A percentile compares a stretch with the other conserved stretches of the same genome.
Evolutionary conservation across 1,140 invertebrate species (phyloP).

Genomic region (Nixonia krombeini): DNA sequence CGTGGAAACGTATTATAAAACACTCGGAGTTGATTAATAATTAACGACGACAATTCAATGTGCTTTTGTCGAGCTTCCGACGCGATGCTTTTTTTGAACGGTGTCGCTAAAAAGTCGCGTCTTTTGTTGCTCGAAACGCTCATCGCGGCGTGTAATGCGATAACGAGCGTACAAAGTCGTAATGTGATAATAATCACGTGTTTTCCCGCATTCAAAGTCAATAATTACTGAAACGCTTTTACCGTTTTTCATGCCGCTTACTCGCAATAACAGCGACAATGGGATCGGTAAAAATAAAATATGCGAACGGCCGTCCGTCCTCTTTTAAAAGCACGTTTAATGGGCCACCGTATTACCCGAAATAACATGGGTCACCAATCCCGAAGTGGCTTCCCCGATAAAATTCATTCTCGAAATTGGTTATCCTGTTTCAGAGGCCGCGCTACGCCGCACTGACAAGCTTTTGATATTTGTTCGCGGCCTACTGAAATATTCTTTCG

Average conservation of each 20-base stretch:
- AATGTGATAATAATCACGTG: conserved; percentile 26
- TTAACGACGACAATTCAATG: too few species aligned
- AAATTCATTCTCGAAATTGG: conserved; percentile 47
- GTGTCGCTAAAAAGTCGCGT: too few species aligned
- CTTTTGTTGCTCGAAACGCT: too few species aligned
- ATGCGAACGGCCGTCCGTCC: conserved; percentile 21
- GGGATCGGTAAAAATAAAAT: conserved; percentile 43
- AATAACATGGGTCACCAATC: conserved; percentile 21
- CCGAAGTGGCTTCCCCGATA: conserved; percentile 15
- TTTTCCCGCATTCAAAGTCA: conserved; percentile 15
- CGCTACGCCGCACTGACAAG: too few species aligned
- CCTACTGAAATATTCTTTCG: too few species aligned
- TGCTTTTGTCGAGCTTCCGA: too few species aligned
- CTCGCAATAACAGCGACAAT: conserved; percentile 22
- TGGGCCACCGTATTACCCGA: conserved; percentile 14
- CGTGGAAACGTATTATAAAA: too few species aligned
- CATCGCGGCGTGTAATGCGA: conserved; percentile 17
- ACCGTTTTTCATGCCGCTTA: conserved; percentile 19
- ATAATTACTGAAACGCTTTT: conserved; percentile 29
- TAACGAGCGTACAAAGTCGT: conserved; percentile 26
- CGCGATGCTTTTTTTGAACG: too few species aligned
- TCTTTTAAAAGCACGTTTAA: conserved; percentile 38
- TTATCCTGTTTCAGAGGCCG: too few species aligned
- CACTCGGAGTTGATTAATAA: too few species aligned
- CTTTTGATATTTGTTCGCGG: too few species aligned